Evolutionary conservation across 2,888 invertebrate species (phyloP), one percentile per base, ranked within the genome.

Genomic region (Oligia strigilis): DNA sequence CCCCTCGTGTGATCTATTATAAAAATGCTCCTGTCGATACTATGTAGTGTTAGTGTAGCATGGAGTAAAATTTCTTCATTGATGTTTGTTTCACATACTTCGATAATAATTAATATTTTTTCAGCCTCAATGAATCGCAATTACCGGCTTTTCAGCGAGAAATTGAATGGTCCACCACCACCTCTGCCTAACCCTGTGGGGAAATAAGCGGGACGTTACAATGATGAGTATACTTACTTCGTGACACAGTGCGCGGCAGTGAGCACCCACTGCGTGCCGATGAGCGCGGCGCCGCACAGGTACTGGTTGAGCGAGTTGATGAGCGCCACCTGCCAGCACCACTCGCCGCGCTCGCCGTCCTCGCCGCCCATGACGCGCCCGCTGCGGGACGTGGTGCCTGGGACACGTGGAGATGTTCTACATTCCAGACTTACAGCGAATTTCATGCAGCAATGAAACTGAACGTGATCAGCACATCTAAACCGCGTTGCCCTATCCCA

Each of bases 291-390:
- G 11, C 99, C 99, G 93, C 99, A 99, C 66, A 99, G 97, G 95
- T 99, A 99, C 95, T 99, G 99, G 96, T 99, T 99, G 80, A 99
- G 97, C 1, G 99, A 98, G 96, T 99, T 99, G 94, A 99, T 99
- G 87, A 99, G 97, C 1, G 99, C 99, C 86, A 98, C 99, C 96
- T 99, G 99, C 99, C 99, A 99, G 95, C 99, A 99, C 99, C 99
- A 99, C 97, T 99, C 99, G 70, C 99, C 99, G 80, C 99, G 98
- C 89, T 98, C 98, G 3, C 99, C 99, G 93, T 99, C 99, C 94
- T 98, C 98, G 23, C 99, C 99, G 19, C 99, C 99, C 86, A 99
- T 99, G 81, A 99, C 99, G 40, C 98, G 95, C 0, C 92, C 91
- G 0, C 92, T 89, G 1, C 92, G 90, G 0, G 94, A 91, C 0